Evolutionary conservation across 2,113 vertebrate species (phyloP), one percentile per base, ranked within the genome.

Genomic region (Heterotilapia buettikoferi): DNA sequence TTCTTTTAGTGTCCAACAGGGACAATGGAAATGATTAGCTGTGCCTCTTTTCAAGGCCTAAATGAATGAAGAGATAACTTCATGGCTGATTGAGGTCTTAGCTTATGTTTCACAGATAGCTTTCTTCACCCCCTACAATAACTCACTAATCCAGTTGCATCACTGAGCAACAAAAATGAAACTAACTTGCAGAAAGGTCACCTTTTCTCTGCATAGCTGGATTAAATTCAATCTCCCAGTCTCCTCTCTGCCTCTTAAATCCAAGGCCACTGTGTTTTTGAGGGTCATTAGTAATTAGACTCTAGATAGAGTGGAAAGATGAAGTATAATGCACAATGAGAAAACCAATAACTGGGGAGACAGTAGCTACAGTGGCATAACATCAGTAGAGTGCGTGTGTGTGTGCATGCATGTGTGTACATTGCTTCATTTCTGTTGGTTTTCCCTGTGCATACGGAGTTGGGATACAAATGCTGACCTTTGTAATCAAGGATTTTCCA

Each of bases 121-220:
- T 84, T 87, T 88, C 54, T 85, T 86, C 83, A 91, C 92, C 89
- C 93, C 47, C 86, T 85, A 53, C 66, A 29, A 80, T 94, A 92
- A 89, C 92, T 92, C 93, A 85, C 38, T 95, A 94, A 94, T 95
- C 95, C 93, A 91, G 89, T 94, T 89, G 90, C 91, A 94, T 94
- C 94, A 93, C 59, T 56, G 80, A 29, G 54, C 86, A 90, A 84
- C 84, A 91, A 85, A 92, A 91, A 92, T 94, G 79, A 93, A 94
- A 94, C 92, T 38, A 88, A 86, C 90, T 91, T 92, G 63, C 73
- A 85, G 87, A 85, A 91, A 95, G 94, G 94, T 96, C 93, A 95
- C 92, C 91, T 84, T 92, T 86, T 68, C 85, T 36, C 76, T 53
- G 54, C 83, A 59, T 83, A 10, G 93, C 86, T 92, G 92, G 93